Evolutionary conservation across 2,888 invertebrate genomes (phyloP).

Genomic region (Morinoia aosen): DNA sequence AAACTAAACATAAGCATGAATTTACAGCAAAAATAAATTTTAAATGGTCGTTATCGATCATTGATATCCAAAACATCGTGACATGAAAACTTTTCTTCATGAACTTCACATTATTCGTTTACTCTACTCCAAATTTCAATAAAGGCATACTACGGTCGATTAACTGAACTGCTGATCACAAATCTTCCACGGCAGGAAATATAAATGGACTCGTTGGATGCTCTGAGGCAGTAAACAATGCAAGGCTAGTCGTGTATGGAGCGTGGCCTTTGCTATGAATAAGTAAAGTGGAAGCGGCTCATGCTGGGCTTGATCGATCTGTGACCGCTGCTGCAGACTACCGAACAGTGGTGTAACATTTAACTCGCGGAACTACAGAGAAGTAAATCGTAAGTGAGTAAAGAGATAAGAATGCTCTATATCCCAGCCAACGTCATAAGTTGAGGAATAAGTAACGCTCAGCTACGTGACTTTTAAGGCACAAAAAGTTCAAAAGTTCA

Average conservation of each 20-base stretch:
- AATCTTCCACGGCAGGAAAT: neutral
- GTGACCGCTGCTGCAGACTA: neutral
- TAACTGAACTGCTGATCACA: neutral
- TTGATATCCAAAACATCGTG: neutral
- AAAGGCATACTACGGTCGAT: neutral
- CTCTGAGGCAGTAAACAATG: neutral
- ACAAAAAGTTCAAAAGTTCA: neutral
- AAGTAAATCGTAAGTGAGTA: neutral
- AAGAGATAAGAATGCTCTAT: neutral
- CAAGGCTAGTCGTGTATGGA: neutral
- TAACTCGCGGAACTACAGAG: neutral
- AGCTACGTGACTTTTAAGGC: neutral
- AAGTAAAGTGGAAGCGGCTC: neutral
- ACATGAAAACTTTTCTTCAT: neutral
- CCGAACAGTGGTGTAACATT: neutral
- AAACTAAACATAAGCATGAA: too few species aligned
- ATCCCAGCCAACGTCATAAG: neutral
- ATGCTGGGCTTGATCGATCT: neutral
- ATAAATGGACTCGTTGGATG: neutral
- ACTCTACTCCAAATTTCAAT: neutral
- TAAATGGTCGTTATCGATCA: neutral
- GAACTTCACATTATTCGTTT: neutral
- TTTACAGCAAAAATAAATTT: neutral
- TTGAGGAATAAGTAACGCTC: neutral
- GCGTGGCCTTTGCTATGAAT: neutral